phyloP scores from a whole-genome alignment of 2,888 invertebrate species.

The Andrena flavipes region DNA sequence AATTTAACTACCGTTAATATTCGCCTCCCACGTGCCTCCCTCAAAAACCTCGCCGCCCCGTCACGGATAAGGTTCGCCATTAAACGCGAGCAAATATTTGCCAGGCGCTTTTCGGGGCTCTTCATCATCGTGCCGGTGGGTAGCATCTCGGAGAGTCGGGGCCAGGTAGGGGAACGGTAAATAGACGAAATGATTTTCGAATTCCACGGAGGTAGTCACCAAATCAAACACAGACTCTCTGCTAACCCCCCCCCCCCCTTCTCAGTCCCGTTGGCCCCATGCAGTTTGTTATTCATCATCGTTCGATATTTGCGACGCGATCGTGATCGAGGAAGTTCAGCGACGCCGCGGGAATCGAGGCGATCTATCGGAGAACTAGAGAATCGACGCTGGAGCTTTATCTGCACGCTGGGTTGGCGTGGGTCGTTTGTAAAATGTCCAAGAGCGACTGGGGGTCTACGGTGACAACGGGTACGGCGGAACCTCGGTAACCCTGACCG shows the following conservation, averaged over 20 bases:
- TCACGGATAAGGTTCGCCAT: constrained; percentile 59
- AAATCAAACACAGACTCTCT: constrained; percentile 30
- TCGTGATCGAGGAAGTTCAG: neutral
- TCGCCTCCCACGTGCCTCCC: constrained; percentile 20
- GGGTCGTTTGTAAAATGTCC: constrained; percentile 1
- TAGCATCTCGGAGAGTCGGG: constrained; percentile 25
- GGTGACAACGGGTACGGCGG: neutral
- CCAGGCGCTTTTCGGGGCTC: constrained; percentile 50
- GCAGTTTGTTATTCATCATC: constrained; percentile 28
- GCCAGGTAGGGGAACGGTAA: constrained; percentile 48
- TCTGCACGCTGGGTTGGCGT: neutral
- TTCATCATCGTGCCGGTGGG: constrained; percentile 58
- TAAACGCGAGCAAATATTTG: constrained; percentile 69
- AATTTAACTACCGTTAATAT: constrained; percentile 34
- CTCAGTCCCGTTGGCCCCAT: neutral
- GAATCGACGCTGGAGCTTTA: constrained; percentile 7
- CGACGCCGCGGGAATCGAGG: constrained; percentile 8
- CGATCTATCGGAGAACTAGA: neutral
- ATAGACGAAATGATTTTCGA: constrained; percentile 59
- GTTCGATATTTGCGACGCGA: neutral
- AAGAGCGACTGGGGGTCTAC: neutral
- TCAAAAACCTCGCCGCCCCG: constrained; percentile 33
- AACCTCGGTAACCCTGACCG: neutral
- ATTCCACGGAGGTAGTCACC: constrained; percentile 38
- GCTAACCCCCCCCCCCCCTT: neutral